These are phyloP conservation scores for Chromis chromis DNA, from an alignment of 2,797 vertebrate genomes.

Conservation along the genomic window DNA sequence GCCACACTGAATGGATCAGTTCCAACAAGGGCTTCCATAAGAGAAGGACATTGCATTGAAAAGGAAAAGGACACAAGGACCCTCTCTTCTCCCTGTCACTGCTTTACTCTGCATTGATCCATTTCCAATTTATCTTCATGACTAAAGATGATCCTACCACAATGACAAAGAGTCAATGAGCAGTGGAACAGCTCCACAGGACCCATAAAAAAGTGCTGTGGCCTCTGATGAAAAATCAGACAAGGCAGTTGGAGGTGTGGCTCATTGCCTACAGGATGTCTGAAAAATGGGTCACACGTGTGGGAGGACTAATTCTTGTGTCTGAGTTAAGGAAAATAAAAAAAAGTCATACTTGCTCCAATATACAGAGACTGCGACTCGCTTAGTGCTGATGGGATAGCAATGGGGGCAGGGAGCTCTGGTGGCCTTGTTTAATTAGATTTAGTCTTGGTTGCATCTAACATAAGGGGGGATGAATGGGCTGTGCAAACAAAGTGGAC, in stretches of 20 bases:
- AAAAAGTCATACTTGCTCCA: conserved; percentile 52
- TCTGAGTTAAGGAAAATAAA: conserved; percentile 71
- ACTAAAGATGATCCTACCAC: conserved; percentile 57
- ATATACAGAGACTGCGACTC: conserved; percentile 33
- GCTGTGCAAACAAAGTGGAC: conserved; percentile 79
- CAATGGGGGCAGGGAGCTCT: conserved; percentile 53
- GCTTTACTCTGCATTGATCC: conserved; percentile 59
- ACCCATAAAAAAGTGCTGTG: conserved; percentile 55
- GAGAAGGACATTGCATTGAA: conserved; percentile 37
- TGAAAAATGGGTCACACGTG: conserved; percentile 76
- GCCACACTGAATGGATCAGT: conserved; percentile 19
- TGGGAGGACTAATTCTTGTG: conserved; percentile 64
- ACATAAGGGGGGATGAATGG: conserved; percentile 64
- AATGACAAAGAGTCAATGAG: conserved; percentile 61
- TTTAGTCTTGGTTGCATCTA: conserved; percentile 72
- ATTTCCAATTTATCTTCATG: conserved; percentile 57
- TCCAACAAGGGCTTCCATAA: conserved; percentile 34
- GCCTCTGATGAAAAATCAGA: conserved; percentile 67
- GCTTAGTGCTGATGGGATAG: conserved; percentile 33
- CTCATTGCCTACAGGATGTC: conserved; percentile 74
- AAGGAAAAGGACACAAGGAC: conserved; percentile 42
- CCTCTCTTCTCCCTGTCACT: conserved; percentile 40
- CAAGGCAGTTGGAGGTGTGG: conserved; percentile 70
- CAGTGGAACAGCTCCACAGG: conserved; percentile 41
- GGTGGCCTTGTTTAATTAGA: conserved; percentile 75